Percentiles rank a stretch among this genome's conserved stretches.
Evolutionary conservation across 2,113 vertebrate species (phyloP).

Genomic region (Pelmatolapia mariae): DNA sequence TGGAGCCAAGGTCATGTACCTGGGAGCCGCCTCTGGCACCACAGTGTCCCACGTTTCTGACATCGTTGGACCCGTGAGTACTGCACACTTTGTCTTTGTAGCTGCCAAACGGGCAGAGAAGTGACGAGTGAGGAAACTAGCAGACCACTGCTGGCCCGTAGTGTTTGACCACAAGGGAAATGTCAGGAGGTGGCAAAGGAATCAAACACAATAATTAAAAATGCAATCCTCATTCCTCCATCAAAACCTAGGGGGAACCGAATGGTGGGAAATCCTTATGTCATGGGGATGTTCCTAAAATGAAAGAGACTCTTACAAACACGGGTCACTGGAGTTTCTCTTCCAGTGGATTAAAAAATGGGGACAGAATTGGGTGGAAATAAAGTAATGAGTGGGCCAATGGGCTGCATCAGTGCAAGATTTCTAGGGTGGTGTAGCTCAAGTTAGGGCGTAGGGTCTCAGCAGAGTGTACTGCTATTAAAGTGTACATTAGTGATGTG

Average conservation of each 20-base stretch:
- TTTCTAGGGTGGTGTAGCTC: background rate
- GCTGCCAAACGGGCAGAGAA: background rate
- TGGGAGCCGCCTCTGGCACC: slow-evolving; percentile 89
- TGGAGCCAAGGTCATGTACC: slow-evolving; percentile 83
- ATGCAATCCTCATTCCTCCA: accelerated
- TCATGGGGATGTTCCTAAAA: background rate
- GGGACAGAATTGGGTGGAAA: background rate
- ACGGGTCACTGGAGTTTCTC: background rate
- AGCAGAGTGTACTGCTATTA: background rate
- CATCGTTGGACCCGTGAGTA: slow-evolving; percentile 86
- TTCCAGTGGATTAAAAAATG: background rate
- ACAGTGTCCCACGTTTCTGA: slow-evolving; percentile 93
- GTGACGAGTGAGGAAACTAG: background rate
- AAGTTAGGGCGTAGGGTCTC: accelerated
- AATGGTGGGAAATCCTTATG: background rate
- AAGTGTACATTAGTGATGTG: too few species aligned
- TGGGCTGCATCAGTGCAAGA: background rate
- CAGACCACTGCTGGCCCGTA: background rate
- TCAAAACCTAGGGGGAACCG: accelerated
- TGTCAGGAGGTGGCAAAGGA: background rate
- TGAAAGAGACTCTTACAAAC: background rate
- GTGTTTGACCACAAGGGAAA: background rate
- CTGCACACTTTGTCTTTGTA: background rate
- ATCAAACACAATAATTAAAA: background rate
- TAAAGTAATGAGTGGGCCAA: background rate